A percentile compares a stretch with the other conserved stretches of the same genome.
Evolutionary conservation across 37 sponge, comb jelly and placozoan genomes (phyloP).

Genomic region (Halisarca cf. caerulea): DNA sequence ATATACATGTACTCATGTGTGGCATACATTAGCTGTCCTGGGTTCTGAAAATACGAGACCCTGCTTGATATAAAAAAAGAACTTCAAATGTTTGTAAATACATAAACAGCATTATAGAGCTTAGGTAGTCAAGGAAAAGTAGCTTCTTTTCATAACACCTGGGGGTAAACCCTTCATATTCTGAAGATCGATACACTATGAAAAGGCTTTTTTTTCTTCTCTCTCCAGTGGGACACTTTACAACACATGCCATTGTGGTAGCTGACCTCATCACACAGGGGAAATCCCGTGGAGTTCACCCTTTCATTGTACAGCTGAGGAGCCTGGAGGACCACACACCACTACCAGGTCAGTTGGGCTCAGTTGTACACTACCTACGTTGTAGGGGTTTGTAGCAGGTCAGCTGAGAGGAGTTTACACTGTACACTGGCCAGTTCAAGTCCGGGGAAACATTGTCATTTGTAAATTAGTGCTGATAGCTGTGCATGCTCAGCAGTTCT

Average conservation of each 20-base stretch:
- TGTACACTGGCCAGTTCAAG: too few species aligned
- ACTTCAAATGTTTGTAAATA: not conserved
- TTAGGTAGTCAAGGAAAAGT: not conserved
- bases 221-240: constrained; percentile 53
- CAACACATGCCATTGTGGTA: constrained; percentile 77
- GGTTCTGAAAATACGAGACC: too few species aligned
- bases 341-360: constrained; percentile 59
- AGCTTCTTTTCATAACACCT: not conserved
- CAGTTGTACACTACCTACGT: too few species aligned
- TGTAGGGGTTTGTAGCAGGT: too few species aligned
- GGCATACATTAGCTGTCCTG: too few species aligned
- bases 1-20: too few species aligned
- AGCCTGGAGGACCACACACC: constrained; percentile 86
- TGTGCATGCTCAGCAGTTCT: too few species aligned
- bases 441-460: too few species aligned
- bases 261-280: constrained; percentile 82
- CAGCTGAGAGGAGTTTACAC: too few species aligned
- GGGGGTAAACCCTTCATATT: too few species aligned
- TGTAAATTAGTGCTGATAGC: too few species aligned
- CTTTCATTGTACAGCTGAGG: constrained; percentile 83
- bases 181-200: not conserved
- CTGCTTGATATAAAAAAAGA: too few species aligned
- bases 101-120: not conserved
- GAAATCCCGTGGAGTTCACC: constrained; percentile 70
- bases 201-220: not conserved